Base-by-base conservation (phyloP, 2,888 invertebrate genomes). In the Trichacis sp. region DNA sequence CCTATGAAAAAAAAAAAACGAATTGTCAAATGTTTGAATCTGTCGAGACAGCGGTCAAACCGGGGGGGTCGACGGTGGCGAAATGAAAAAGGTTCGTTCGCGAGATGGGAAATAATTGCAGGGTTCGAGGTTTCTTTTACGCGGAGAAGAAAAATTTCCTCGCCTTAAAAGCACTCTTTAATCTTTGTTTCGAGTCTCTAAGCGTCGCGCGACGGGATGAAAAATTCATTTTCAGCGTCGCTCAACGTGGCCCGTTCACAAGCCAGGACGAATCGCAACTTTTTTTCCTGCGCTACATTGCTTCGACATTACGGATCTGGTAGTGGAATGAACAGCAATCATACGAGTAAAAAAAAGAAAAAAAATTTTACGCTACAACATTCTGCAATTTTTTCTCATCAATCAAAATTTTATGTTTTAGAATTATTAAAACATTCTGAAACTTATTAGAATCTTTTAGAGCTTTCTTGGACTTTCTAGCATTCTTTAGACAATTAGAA, bases 21-120 rank as follows among this genome's bases (percentile, higher is more conserved):
- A 24, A 51, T 51, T 51, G 38, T 20, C 33, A 40, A 52, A 45
- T 52, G 52, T 17, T 40, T 60, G 55, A 67, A 62, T 50, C 60
- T 40, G 60, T 67, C 52, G 60, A 56, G 60, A 63, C 67, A 52
- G 50, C 20, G 45, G 55, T 55, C 51, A 58, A 52, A 62, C 48
- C 57, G 51, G 42, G 40, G 59, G 49, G 54, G 55, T 33, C n/a
- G n/a, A 33, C 54, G 53, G 66, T 66, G 54, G 64, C 51, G 68
- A 76, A 73, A 77, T 73, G 73, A 73, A 72, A 75, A 73, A 75
- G 75, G 75, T 78, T 76, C 74, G 74, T 72, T 69, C 60, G 68
- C 68, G 69, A 71, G 77, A 77, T 76, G 77, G 77, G 75, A 76
- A 79, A 76, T 77, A 77, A 79, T 77, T 72, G 76, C 72, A 56